A percentile compares a stretch with the other conserved stretches of the same genome.
Evolutionary conservation across 2,797 vertebrate species (phyloP).

Genomic region (Champsocephalus esox): DNA sequence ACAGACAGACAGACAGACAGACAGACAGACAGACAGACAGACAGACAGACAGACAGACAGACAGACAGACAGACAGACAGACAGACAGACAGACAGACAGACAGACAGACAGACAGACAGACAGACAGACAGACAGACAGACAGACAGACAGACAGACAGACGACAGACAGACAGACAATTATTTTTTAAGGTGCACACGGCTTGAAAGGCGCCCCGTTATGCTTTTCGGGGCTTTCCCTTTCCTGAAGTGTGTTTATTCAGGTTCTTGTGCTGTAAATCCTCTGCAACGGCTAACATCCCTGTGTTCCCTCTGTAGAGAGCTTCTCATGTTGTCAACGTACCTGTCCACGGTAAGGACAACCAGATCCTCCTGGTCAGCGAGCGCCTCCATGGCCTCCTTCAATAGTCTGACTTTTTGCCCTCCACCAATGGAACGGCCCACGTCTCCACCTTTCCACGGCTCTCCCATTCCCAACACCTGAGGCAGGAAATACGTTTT

Average conservation of each 20-base stretch:
- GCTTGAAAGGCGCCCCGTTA: no score
- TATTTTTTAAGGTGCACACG: no score
- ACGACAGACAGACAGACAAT: fast-evolving
- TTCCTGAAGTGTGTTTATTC: no score
- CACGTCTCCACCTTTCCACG: constrained; percentile 94
- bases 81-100: fast-evolving
- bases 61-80: fast-evolving
- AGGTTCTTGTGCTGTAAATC: no score
- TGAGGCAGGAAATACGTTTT: constrained; percentile 59
- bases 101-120: fast-evolving
- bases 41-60: fast-evolving
- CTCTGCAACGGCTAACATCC: neutral
- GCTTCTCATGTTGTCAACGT: constrained; percentile 29
- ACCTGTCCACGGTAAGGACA: constrained; percentile 94
- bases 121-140: fast-evolving
- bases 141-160: fast-evolving
- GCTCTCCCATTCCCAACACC: constrained; percentile 93
- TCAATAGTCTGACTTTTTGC: constrained; percentile 95
- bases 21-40: fast-evolving
- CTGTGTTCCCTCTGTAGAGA: neutral
- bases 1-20: fast-evolving
- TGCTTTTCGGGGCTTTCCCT: no score
- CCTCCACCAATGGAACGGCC: constrained; percentile 93
- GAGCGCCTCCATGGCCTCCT: constrained; percentile 87
- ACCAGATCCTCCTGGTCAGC: constrained; percentile 90